Conservation (phyloP, 2,888 invertebrate species). For the Venustoraphidia nigricollis region DNA sequence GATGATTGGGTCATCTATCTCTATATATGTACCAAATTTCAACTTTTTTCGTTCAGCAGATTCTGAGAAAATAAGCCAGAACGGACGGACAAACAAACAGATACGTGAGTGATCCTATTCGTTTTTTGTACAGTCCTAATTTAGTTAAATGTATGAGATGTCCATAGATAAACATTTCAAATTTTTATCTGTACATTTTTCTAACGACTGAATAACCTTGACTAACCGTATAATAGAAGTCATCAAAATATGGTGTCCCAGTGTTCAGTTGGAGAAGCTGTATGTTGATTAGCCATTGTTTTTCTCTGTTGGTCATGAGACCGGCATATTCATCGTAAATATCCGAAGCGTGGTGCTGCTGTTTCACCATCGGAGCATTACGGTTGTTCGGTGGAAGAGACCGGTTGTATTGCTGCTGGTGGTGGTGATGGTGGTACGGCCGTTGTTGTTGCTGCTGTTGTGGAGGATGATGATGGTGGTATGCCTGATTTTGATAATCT, state of each 20-base stretch:
- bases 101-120: too few species aligned
- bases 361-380: slow-evolving; percentile 24
- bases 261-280: slow-evolving; percentile 87
- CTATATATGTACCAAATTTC: too few species aligned
- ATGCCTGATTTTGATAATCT: neutral
- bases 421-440: slow-evolving; percentile 15
- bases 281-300: slow-evolving; percentile 92
- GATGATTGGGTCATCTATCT: too few species aligned
- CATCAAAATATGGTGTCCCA: slow-evolving; percentile 90
- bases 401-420: slow-evolving; percentile 9
- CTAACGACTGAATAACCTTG: neutral
- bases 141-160: too few species aligned
- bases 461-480: slow-evolving; percentile 16
- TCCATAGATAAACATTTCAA: too few species aligned
- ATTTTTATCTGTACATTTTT: too few species aligned
- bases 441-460: slow-evolving; percentile 17
- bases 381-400: slow-evolving; percentile 22
- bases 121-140: too few species aligned
- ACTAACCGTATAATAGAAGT: slow-evolving; percentile 86
- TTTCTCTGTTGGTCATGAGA: slow-evolving; percentile 85
- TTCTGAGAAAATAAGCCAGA: too few species aligned
- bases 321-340: slow-evolving; percentile 68
- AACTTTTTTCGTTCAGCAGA: too few species aligned
- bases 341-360: slow-evolving; percentile 9
- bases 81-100: too few species aligned